Evolutionary conservation across 2,888 invertebrate species (phyloP).

Genomic region (Leptopterna dolabrata): DNA sequence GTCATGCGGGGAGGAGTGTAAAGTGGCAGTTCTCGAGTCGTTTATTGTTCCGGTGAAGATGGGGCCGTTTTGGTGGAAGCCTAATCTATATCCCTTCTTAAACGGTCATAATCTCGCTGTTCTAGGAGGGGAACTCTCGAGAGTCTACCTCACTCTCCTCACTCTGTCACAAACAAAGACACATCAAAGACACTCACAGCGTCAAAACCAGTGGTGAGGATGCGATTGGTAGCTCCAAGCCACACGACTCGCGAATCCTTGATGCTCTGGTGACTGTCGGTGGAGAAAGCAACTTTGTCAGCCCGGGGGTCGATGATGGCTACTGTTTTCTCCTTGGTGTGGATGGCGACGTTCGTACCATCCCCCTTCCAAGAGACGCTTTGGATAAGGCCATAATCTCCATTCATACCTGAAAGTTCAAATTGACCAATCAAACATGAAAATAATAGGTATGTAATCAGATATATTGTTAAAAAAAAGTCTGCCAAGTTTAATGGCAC

Average conservation of each 20-base stretch:
- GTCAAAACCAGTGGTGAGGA: slow-evolving; percentile 92
- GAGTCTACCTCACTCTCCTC: too few relatives aligned
- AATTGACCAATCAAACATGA: slow-evolving; percentile 12
- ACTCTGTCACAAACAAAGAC: too few relatives aligned
- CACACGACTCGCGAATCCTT: slow-evolving; percentile 93
- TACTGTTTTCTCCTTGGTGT: slow-evolving; percentile 91
- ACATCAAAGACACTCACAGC: slow-evolving; percentile 68
- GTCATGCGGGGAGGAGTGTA: too few relatives aligned
- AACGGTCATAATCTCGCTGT: too few relatives aligned
- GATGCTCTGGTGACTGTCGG: slow-evolving; percentile 86
- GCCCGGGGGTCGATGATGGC: slow-evolving; percentile 87
- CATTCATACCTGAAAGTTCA: slow-evolving; percentile 72
- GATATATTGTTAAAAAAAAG: too few relatives aligned
- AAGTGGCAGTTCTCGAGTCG: too few relatives aligned
- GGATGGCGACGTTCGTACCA: slow-evolving; percentile 83
- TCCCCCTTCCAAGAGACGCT: slow-evolving; percentile 91
- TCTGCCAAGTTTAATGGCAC: too few relatives aligned
- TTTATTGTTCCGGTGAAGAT: too few relatives aligned
- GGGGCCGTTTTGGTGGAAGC: too few relatives aligned
- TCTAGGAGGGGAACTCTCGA: too few relatives aligned
- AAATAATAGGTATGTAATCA: too few relatives aligned
- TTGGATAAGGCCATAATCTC: slow-evolving; percentile 89
- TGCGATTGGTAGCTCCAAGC: slow-evolving; percentile 85
- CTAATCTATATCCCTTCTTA: too few relatives aligned
- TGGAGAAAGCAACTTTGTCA: slow-evolving; percentile 64